Conservation (phyloP, 2,888 invertebrate species). For the Brachyptera putata region DNA sequence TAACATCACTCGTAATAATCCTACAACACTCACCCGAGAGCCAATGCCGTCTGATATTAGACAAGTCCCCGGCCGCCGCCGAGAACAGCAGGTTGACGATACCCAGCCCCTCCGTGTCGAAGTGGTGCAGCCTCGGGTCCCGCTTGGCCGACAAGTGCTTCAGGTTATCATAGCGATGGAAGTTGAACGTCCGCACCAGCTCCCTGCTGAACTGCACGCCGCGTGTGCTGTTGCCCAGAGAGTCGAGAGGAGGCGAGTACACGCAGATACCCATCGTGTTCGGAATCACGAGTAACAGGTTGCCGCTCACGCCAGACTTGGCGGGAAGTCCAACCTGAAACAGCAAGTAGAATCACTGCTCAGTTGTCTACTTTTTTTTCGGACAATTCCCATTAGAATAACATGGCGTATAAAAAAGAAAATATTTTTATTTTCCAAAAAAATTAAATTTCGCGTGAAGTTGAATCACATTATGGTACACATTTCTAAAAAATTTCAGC, state of each 20-base stretch:
- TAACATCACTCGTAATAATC: too few relatives aligned
- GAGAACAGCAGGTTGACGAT: background rate
- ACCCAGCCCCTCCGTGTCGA: too few relatives aligned
- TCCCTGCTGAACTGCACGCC: constrained; percentile 49
- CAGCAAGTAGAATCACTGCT: too few relatives aligned
- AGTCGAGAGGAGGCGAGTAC: constrained; percentile 50
- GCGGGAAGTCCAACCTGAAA: constrained; percentile 50
- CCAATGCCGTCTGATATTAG: background rate
- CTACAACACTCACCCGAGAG: too few relatives aligned
- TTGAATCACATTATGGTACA: too few relatives aligned
- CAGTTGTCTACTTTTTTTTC: too few relatives aligned
- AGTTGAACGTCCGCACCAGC: constrained; percentile 51
- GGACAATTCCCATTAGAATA: too few relatives aligned
- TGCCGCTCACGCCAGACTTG: constrained; percentile 52
- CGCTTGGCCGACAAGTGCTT: constrained; percentile 47
- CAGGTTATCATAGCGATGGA: constrained; percentile 55
- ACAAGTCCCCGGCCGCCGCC: background rate
- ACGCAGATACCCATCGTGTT: constrained; percentile 51
- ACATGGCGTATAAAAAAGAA: too few relatives aligned
- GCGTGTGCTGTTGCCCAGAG: constrained; percentile 47
- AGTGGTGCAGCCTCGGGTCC: constrained; percentile 49
- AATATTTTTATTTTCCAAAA: too few relatives aligned
- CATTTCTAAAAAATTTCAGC: too few relatives aligned
- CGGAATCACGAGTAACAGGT: constrained; percentile 50
- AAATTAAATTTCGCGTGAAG: too few relatives aligned